Base-by-base conservation (phyloP, 2,888 invertebrate species). In the Ormyrus nitidulus region DNA sequence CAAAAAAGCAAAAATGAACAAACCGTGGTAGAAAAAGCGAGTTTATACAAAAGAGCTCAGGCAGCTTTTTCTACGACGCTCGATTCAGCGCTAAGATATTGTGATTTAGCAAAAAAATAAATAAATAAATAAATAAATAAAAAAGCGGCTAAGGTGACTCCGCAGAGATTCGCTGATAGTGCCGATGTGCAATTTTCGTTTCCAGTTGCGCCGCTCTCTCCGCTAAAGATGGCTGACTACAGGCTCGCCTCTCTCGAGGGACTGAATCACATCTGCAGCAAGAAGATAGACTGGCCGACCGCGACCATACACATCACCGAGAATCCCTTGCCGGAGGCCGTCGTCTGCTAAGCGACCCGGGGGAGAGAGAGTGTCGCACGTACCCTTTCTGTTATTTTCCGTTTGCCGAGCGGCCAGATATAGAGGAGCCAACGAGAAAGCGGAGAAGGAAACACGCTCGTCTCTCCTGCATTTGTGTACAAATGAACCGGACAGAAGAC, bases 241-340 rank as follows among this genome's bases (percentile, higher is more conserved):
- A 93, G 94, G 84, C 93, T 94, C 85, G 92, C 92, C 85, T 93
- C 93, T 79, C 90, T 93, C 87, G 93, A 93, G 85, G 92, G 92
- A 88, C 91, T 93, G 86, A 91, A 89, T 84, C 89, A 90, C 83
- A 87, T 90, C 84, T 90, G 90, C 86, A 88, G 88, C 86, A 90
- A 90, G 90, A 89, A 91, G 86, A 87, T 92, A 89, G 92, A 91
- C 86, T 91, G 91, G 88, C 91, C 91, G 86, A 92, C 94, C 86
- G 93, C 94, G 83, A 93, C 94, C 87, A 95, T 95, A 89, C 94
- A 94, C 91, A 95, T 95, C 91, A 95, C 95, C 79, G 95, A 95
- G 91, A 95, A 95, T 90, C 95, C 95, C 75, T 95, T 95, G 90
- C 94, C 95, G 82, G 94, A 94, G 86, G 95, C 94, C 66, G 94